Evolutionary conservation across 92 coral and sea anemone genomes (phyloP), one percentile per base, ranked within the genome.

Genomic region (Actinostola sp.): DNA sequence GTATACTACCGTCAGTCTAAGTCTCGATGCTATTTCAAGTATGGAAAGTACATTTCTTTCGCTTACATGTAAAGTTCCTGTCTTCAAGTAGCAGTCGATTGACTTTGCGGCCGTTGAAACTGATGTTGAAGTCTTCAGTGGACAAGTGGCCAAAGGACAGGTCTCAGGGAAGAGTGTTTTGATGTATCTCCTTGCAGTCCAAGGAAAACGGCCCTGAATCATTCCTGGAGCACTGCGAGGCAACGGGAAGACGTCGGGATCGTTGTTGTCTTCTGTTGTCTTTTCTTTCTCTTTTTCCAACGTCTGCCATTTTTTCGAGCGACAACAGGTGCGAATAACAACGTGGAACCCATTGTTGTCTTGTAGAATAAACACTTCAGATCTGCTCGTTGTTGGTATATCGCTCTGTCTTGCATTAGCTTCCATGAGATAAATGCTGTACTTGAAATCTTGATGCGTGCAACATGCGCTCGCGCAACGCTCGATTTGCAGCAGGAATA

Each of bases 11-110:
- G 61, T 48, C 28, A 75, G 30, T 33, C 57, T 50, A 10, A 63
- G 38, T 26, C 46, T 43, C 45, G n/a, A 23, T 31, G 81, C 72
- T 28, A 55, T 17, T 41, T 52, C 60, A 12, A 75, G 66, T 29
- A 75, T 33, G 8, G 53, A 33, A 17, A 48, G 14, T 14, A 64
- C 81, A 20, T 64, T 75, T 17, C 61, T 49, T 28, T 64, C 73
- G 50, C 49, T 50, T 19, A 75, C 25, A 31, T 75, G 66, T 4
- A 75, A 45, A 8, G 49, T 34, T 30, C 81, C 81, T 16, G 60
- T 61, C 12, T 36, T 9, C 9, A 75, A 75, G 31, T 71, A 71
- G 21, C 19, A 19, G 56, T 57, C 23, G 55, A 71, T 71, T 26
- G 21, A 13, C 39, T 26, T 28, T 27, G 39, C 63, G 5, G 63